Base-by-base conservation (phyloP, 1,140 invertebrate genomes). In the Nephotettix cincticeps region DNA sequence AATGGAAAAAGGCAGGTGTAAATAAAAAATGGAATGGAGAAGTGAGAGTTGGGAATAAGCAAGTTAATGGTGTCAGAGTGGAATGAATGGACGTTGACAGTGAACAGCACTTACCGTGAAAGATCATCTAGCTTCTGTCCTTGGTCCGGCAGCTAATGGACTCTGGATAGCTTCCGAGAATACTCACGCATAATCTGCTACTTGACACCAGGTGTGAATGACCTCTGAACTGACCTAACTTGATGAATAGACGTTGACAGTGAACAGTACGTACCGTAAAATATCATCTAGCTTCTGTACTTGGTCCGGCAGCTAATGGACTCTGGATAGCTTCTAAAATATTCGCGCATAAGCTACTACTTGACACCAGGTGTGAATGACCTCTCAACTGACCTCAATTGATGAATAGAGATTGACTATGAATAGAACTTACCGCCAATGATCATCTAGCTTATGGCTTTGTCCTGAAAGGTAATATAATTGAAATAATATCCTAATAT, bases 381-480 rank as follows among this genome's bases (percentile, higher is more conserved):
- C n/a, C n/a, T n/a, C n/a, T n/a, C n/a, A n/a, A n/a, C n/a, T n/a
- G n/a, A n/a, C n/a, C n/a, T n/a, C n/a, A n/a, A n/a, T n/a, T n/a
- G n/a, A 29, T 61, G 56, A 61, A 61, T 61, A 25, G 21, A 28
- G 4, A n/a, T n/a, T 27, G 6, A 61, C 56, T 27, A 6, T 61
- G 56, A 61, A 61, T 27, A 61, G 56, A 21, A 61, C 56, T 61
- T 61, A 61, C 56, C 56, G 56, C 28, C 23, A 61, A 61, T 27
- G 56, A 61, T 61, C 56, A 61, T 61, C 56, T 61, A 23, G 56
- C 56, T 25, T 61, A 9, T 61, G 47, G 6, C 47, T n/a, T 21
- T 9, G 4, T 90, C 91, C 92, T 91, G 93, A 79, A 93, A 93
- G 81, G 93, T 93, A 73, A 94, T 93, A n/a, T n/a, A n/a, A n/a